phyloP scores from a whole-genome alignment of 2,888 invertebrate species.

The Linhomoeus sp. region DNA sequence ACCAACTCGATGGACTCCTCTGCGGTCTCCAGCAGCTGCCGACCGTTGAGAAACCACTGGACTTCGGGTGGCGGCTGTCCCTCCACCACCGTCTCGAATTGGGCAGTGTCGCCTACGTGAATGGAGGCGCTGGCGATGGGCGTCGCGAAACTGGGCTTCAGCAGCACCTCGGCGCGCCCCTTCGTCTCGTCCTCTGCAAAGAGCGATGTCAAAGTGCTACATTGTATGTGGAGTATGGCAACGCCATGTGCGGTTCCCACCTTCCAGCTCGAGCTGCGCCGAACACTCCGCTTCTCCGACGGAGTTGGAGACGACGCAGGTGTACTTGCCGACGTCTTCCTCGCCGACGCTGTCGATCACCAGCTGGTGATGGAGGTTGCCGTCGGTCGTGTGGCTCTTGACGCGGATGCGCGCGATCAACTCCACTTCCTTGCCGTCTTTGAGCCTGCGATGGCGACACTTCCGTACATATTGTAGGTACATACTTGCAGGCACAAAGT shows the following conservation, averaged over 20 bases:
- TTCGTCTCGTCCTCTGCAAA: too few relatives aligned
- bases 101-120: constrained; percentile 3
- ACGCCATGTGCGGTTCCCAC: too few relatives aligned
- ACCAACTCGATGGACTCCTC: too few relatives aligned
- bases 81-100: constrained; percentile 10
- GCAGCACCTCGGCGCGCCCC: too few relatives aligned
- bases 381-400: constrained; percentile 13
- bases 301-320: constrained; percentile 43
- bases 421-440: constrained; percentile 45
- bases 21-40: constrained; percentile 11
- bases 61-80: constrained; percentile 12
- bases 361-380: constrained; percentile 28
- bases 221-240: too few relatives aligned
- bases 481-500: too few relatives aligned
- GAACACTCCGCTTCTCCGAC: constrained; percentile 7
- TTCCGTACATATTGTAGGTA: too few relatives aligned
- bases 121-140: too few relatives aligned
- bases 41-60: constrained; percentile 16
- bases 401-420: constrained; percentile 26
- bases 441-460: too few relatives aligned
- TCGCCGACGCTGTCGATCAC: constrained; percentile 48
- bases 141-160: too few relatives aligned
- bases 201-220: too few relatives aligned
- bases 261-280: constrained; percentile 7
- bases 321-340: constrained; percentile 56